phyloP scores from a whole-genome alignment of 2,113 vertebrate species.

The Dicerorhinus sumatrensis region DNA sequence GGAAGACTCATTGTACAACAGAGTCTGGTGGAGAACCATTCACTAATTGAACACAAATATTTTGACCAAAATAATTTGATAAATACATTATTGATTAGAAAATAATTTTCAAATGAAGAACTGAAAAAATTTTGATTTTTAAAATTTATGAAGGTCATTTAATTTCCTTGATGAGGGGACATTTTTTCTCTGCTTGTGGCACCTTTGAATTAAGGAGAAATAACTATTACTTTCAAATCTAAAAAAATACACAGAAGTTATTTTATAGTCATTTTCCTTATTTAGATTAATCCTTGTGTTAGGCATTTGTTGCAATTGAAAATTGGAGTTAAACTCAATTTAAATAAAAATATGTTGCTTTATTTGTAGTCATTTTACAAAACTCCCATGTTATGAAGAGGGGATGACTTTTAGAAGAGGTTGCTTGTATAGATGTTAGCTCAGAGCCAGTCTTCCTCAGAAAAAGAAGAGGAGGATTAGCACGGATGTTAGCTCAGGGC shows the following conservation, averaged over 20 bases:
- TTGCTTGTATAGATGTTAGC: neutral
- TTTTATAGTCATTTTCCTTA: neutral
- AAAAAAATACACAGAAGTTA: neutral
- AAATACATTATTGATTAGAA: neutral
- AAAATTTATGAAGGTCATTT: neutral
- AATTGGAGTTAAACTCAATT: neutral
- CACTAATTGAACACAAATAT: neutral
- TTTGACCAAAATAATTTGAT: neutral
- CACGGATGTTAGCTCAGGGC: too few species aligned
- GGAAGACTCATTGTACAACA: neutral
- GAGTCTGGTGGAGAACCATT: neutral
- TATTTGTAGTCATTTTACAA: constrained; percentile 6
- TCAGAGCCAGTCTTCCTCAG: too few species aligned
- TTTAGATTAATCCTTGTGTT: neutral
- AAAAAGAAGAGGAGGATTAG: too few species aligned
- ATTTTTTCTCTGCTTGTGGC: neutral
- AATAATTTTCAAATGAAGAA: neutral
- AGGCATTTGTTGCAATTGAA: neutral
- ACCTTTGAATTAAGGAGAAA: neutral
- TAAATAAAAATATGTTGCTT: neutral
- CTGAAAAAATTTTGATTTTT: neutral
- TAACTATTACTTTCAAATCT: neutral
- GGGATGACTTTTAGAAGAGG: neutral
- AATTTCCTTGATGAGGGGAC: neutral
- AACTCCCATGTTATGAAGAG: neutral